Percentiles rank a stretch among this genome's conserved stretches.
Conservation (phyloP, 1,140 invertebrate genomes). For the Piezodorus guildinii region DNA sequence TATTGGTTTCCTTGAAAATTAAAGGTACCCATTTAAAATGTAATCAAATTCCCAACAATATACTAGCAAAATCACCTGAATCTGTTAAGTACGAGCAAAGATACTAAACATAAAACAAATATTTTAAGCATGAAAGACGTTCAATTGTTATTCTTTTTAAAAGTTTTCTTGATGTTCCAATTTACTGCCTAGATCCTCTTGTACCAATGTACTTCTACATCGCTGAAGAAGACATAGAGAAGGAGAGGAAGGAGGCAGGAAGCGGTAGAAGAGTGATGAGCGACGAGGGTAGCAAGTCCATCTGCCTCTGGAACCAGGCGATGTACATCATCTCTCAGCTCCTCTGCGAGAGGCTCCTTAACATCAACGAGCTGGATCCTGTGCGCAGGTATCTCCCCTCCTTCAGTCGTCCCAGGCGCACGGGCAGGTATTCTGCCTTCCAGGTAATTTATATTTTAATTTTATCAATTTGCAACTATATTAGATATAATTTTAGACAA, state of each 20-base stretch:
- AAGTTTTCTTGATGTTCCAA: too few species aligned
- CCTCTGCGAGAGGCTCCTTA: conserved; percentile 73
- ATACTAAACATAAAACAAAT: too few species aligned
- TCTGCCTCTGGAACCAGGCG: conserved; percentile 55
- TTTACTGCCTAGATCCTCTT: conserved; percentile 53
- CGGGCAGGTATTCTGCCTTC: conserved; percentile 89
- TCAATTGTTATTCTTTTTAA: too few species aligned
- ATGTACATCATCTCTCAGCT: conserved; percentile 89
- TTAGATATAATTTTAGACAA: too few species aligned
- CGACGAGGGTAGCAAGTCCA: conserved; percentile 39
- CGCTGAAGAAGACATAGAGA: conserved; percentile 63
- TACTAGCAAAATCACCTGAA: too few species aligned
- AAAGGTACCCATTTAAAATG: too few species aligned
- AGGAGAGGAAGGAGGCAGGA: conserved; percentile 60
- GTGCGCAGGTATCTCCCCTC: conserved; percentile 90
- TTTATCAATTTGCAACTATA: too few species aligned
- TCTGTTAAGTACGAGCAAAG: too few species aligned
- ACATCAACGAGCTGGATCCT: conserved; percentile 92
- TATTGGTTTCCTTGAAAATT: too few species aligned
- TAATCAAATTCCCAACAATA: too few species aligned
- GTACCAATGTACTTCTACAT: conserved; percentile 85
- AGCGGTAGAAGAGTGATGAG: conserved; percentile 50
- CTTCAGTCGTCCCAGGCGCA: conserved; percentile 81
- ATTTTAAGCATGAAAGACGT: too few species aligned
- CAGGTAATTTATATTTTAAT: conserved; percentile 53